phyloP scores from a whole-genome alignment of 1,140 invertebrate species.

The Lycorma delicatula region DNA sequence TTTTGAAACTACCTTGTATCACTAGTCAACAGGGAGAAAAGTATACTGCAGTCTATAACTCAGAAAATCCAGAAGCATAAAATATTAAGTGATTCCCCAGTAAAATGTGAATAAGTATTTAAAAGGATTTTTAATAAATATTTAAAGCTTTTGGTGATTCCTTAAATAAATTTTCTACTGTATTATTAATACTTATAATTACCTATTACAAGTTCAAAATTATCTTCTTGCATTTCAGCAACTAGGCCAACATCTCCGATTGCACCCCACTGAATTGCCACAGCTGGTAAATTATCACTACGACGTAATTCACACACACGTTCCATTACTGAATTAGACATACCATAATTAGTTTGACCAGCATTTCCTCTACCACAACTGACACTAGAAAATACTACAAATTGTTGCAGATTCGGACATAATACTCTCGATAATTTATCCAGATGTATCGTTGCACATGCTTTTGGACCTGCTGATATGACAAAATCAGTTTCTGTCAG shows the following conservation, averaged over 20 bases:
- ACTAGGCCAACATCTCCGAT: slow-evolving; percentile 61
- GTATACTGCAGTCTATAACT: no score
- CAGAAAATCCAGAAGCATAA: no score
- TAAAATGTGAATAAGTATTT: no score
- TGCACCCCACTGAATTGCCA: slow-evolving; percentile 64
- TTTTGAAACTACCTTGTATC: no score
- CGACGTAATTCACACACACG: slow-evolving; percentile 53
- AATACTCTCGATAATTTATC: slow-evolving; percentile 47
- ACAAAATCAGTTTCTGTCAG: slow-evolving; percentile 49
- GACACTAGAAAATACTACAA: slow-evolving; percentile 79
- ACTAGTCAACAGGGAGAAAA: no score
- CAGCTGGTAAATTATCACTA: slow-evolving; percentile 48
- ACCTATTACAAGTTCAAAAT: slow-evolving; percentile 60
- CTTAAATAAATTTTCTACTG: no score
- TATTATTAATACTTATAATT: background rate
- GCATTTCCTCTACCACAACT: slow-evolving; percentile 81
- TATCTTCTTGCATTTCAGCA: slow-evolving; percentile 72
- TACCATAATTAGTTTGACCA: slow-evolving; percentile 82
- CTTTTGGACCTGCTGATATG: slow-evolving; percentile 49
- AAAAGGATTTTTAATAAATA: no score
- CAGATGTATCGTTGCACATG: slow-evolving; percentile 48
- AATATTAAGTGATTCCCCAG: no score
- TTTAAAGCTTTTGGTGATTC: no score
- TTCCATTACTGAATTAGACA: slow-evolving; percentile 66
- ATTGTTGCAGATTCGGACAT: slow-evolving; percentile 49